phyloP scores from a whole-genome alignment of 2,888 invertebrate species.

The Baccha elongata region DNA sequence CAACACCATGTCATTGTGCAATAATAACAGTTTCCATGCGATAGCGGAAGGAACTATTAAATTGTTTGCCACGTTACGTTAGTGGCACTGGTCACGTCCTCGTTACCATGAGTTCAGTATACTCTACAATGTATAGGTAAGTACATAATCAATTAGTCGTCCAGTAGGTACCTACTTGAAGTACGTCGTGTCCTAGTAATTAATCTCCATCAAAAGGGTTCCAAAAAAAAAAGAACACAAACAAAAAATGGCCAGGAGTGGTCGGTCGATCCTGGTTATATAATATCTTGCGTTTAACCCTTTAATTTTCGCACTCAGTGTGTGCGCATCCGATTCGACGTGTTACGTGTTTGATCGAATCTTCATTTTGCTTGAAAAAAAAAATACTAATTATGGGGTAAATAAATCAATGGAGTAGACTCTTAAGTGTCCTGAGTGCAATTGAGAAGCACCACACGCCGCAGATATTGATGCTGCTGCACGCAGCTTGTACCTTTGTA shows the following conservation, averaged over 20 bases:
- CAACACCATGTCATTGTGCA: slow-evolving; percentile 54
- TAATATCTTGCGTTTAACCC: slow-evolving; percentile 41
- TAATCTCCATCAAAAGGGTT: slow-evolving; percentile 70
- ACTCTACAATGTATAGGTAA: not conserved
- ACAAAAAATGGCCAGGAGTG: slow-evolving; percentile 6
- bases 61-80: slow-evolving; percentile 56
- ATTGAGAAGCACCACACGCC: slow-evolving; percentile 52
- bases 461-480: slow-evolving; percentile 62
- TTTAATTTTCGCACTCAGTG: slow-evolving; percentile 62
- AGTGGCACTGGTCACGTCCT: slow-evolving; percentile 37
- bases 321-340: slow-evolving; percentile 15
- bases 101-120: slow-evolving; percentile 32
- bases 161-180: slow-evolving; percentile 36
- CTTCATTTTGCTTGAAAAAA: slow-evolving; percentile 43
- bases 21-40: slow-evolving; percentile 45
- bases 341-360: slow-evolving; percentile 55
- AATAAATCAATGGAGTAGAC: slow-evolving; percentile 67
- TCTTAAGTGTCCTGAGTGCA: slow-evolving; percentile 64
- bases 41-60: slow-evolving; percentile 66
- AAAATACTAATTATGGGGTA: slow-evolving; percentile 67
- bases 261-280: not conserved
- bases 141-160: slow-evolving; percentile 67
- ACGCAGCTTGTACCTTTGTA: slow-evolving; percentile 55
- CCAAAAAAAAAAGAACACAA: not conserved
- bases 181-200: slow-evolving; percentile 51